Percentiles rank a stretch among this genome's conserved stretches.
These are phyloP conservation scores for Isotomurus palustris DNA, from an alignment of 2,888 invertebrate species.

Conservation along the genomic window DNA sequence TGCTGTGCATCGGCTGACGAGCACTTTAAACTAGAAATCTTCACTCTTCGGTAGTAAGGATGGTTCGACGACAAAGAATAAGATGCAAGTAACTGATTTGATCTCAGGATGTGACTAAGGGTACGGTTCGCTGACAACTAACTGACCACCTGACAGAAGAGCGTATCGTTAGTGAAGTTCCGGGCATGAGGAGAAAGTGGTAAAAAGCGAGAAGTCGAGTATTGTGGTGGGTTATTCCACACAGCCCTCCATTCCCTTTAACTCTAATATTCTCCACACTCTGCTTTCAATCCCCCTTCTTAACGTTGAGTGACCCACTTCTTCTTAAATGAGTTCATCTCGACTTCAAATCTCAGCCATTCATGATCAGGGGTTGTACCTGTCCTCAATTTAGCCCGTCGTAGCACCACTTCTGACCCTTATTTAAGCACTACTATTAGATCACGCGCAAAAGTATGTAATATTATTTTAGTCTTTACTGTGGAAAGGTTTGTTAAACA, in stretches of 20 bases:
- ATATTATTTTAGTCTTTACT: too few species aligned
- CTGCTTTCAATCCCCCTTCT: background rate
- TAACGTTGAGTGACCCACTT: constrained; percentile 44
- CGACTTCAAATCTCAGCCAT: constrained; percentile 42
- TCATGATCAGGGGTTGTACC: constrained; percentile 34
- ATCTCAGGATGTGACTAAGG: constrained; percentile 28
- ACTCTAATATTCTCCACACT: background rate
- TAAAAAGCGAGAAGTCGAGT: background rate
- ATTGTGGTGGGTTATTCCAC: background rate
- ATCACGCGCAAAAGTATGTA: too few species aligned
- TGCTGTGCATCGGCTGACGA: too few species aligned
- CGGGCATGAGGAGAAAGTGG: constrained; percentile 14
- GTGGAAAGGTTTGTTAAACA: too few species aligned
- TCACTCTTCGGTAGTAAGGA: too few species aligned
- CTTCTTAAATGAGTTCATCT: constrained; percentile 47
- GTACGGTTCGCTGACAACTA: constrained; percentile 22
- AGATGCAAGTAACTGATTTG: constrained; percentile 7
- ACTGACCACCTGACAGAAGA: constrained; percentile 7
- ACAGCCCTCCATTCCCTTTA: background rate
- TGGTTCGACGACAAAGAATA: too few species aligned
- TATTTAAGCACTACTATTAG: too few species aligned
- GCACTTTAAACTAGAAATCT: too few species aligned
- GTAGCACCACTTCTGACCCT: background rate
- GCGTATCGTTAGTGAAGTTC: constrained; percentile 12
- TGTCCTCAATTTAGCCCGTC: constrained; percentile 32